Conservation (phyloP, 1,140 invertebrate genomes). For the Pygmarrhopalites habei region DNA sequence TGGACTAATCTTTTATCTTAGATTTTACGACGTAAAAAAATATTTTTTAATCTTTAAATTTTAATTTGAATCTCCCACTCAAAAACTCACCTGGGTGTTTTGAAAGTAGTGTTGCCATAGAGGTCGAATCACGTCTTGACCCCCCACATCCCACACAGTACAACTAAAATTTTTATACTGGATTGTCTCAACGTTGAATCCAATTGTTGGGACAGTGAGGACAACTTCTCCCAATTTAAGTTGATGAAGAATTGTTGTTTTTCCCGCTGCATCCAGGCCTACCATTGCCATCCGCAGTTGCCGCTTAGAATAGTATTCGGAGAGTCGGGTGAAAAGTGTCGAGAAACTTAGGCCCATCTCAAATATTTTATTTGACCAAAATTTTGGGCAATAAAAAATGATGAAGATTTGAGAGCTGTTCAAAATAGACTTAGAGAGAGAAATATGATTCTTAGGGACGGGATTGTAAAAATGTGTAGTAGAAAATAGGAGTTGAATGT, state of each 20-base stretch:
- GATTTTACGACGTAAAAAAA: too few relatives aligned
- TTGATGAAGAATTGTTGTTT: conserved; percentile 58
- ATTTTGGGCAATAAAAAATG: too few relatives aligned
- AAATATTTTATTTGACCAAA: too few relatives aligned
- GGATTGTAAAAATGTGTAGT: too few relatives aligned
- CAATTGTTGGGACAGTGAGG: conserved; percentile 51
- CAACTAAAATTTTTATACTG: conserved; percentile 55
- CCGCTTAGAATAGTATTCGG: not conserved
- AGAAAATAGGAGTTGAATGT: too few relatives aligned
- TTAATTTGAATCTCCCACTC: too few relatives aligned
- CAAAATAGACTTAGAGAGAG: too few relatives aligned
- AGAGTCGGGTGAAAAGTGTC: not conserved
- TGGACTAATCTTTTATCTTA: too few relatives aligned
- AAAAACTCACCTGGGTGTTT: conserved; percentile 52
- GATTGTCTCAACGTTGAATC: conserved; percentile 56
- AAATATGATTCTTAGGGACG: too few relatives aligned
- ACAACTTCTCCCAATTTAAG: conserved; percentile 55
- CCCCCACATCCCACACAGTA: conserved; percentile 57
- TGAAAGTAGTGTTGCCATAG: conserved; percentile 56
- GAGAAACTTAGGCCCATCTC: not conserved
- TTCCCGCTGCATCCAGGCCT: conserved; percentile 41
- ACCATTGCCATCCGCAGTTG: not conserved
- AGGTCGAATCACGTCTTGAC: conserved; percentile 52
- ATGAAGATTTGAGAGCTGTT: too few relatives aligned
- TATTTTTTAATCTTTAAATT: too few relatives aligned